phyloP scores from a whole-genome alignment of 2,797 vertebrate genomes.

The Cetoscarus ocellatus region DNA sequence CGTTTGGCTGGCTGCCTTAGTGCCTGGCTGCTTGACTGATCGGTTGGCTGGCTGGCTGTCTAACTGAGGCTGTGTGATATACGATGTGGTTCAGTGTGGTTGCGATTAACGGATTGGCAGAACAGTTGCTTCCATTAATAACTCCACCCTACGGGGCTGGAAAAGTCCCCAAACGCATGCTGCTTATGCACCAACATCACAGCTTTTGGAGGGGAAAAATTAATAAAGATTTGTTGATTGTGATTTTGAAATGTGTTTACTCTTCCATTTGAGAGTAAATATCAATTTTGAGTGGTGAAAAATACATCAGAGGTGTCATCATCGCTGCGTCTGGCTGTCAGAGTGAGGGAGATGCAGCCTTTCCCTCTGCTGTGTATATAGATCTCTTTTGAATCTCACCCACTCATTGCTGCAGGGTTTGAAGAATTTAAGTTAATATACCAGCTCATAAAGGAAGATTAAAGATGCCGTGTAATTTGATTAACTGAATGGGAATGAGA shows the following conservation, averaged over 20 bases:
- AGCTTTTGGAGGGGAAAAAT: constrained; percentile 50
- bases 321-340: constrained; percentile 61
- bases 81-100: constrained; percentile 75
- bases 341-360: constrained; percentile 50
- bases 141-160: constrained; percentile 66
- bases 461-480: constrained; percentile 84
- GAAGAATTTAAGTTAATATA: constrained; percentile 83
- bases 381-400: constrained; percentile 76
- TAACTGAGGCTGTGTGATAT: constrained; percentile 74
- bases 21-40: constrained; percentile 73
- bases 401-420: constrained; percentile 78
- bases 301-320: constrained; percentile 70
- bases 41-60: constrained; percentile 67
- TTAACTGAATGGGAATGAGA: constrained; percentile 77
- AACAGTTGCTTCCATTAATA: constrained; percentile 77
- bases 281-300: constrained; percentile 58
- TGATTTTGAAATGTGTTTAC: constrained; percentile 66
- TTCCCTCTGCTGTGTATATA: constrained; percentile 58
- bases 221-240: constrained; percentile 66
- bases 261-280: constrained; percentile 64
- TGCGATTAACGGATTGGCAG: constrained; percentile 80
- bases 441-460: constrained; percentile 82
- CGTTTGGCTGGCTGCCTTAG: constrained; percentile 63
- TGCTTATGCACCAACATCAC: constrained; percentile 44
- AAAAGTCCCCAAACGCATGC: constrained; percentile 40